phyloP scores from a whole-genome alignment of 2,888 invertebrate genomes.

The Netelia virgata region DNA sequence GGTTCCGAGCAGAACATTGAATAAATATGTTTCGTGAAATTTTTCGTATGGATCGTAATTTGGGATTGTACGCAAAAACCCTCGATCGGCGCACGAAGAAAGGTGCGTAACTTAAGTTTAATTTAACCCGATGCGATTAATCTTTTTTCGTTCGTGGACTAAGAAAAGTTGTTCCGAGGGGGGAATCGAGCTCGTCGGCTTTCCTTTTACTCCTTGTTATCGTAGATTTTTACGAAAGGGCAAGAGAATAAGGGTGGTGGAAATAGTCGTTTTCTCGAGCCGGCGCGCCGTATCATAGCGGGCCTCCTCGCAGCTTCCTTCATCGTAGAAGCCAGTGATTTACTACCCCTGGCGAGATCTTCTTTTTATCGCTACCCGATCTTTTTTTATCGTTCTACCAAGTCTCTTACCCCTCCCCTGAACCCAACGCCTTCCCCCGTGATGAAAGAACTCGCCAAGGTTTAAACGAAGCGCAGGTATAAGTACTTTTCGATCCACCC shows the following conservation, averaged over 20 bases:
- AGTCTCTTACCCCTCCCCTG: not conserved
- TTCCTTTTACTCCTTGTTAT: slow-evolving; percentile 10
- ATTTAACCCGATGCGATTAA: slow-evolving; percentile 26
- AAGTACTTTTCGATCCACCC: slow-evolving; percentile 36
- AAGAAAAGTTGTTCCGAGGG: slow-evolving; percentile 34
- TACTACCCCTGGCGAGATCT: slow-evolving; percentile 44
- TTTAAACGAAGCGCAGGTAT: slow-evolving; percentile 26
- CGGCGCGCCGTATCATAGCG: not conserved
- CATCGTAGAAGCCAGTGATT: slow-evolving; percentile 56
- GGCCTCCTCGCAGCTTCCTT: slow-evolving; percentile 13
- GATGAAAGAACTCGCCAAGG: slow-evolving; percentile 24
- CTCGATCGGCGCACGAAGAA: not conserved
- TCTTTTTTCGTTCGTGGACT: slow-evolving; percentile 28
- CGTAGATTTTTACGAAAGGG: slow-evolving; percentile 14
- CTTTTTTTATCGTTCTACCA: slow-evolving; percentile 16
- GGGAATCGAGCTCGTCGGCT: not conserved
- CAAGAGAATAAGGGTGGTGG: slow-evolving; percentile 15
- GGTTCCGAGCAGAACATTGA: no score
- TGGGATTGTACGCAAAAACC: no score
- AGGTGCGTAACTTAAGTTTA: not conserved
- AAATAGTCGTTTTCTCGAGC: slow-evolving; percentile 25
- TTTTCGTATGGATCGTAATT: no score
- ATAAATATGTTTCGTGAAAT: no score
- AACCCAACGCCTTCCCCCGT: not conserved
- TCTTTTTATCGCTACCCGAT: slow-evolving; percentile 57